Evolutionary conservation across 2,113 vertebrate species (phyloP), one percentile per base, ranked within the genome.

Genomic region (Polypterus senegalus): DNA sequence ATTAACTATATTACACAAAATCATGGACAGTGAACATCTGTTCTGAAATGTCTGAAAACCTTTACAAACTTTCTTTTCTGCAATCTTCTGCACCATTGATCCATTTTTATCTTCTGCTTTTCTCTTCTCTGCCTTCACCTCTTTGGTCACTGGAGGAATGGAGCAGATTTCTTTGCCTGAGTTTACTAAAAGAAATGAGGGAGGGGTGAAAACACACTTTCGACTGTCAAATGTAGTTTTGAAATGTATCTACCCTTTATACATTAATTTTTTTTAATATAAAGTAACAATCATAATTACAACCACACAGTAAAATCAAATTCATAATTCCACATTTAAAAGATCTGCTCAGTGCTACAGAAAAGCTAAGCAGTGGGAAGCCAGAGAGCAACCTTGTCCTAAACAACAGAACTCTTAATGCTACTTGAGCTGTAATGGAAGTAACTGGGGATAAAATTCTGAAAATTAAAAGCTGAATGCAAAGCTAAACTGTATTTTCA

Each of bases 21-120:
- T 27, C 27, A 27, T 27, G 27, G 27, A 27, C 27, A 27, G 2
- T 27, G 27, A 27, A 27, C 27, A 27, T 27, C 27, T 71, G 68
- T 72, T 64, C 76, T 73, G 66, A 89, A 90, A 66, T 88, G 89
- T 87, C 80, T 88, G 89, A 97, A 95, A 93, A 98, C 95, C 95
- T 98, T 89, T 97, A 92, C 91, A 97, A 91, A 97, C 89, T 93
- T 93, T 97, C 92, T 97, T 96, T 89, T 89, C 84, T 86, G 87
- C 85, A 83, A 77, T 84, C 66, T 86, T 84, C 77, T 85, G 81
- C 63, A 76, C 81, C 72, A 81, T 79, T 57, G 82, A 78, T 61
- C 80, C 75, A 65, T 81, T 73, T 59, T 81, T 75, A 27, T 71
- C 77, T 0, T 74, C 63, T 54, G 77, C 69, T 67, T 87, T 91